phyloP scores from a whole-genome alignment of 2,113 vertebrate genomes.

The Gymnorhina tibicen region DNA sequence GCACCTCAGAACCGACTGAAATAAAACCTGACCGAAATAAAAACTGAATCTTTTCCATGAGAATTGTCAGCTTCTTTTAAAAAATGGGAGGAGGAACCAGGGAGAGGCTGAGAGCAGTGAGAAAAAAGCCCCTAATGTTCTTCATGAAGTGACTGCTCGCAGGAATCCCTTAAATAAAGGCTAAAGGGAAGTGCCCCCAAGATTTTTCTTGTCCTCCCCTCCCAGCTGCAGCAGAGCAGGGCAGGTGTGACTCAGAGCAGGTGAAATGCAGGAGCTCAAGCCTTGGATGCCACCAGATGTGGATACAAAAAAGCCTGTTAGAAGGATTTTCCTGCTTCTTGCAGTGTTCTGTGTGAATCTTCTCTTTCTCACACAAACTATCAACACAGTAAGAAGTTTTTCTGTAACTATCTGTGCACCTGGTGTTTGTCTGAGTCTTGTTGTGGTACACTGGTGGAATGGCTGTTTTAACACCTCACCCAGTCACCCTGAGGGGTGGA shows the following conservation, averaged over 20 bases:
- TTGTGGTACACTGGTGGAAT: too few relatives aligned
- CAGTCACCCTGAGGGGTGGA: too few relatives aligned
- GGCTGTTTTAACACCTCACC: too few relatives aligned
- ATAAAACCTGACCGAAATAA: background rate
- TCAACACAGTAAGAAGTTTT: too few relatives aligned
- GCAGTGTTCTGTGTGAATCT: too few relatives aligned
- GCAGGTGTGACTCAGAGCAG: too few relatives aligned
- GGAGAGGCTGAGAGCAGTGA: background rate
- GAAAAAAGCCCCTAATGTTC: background rate
- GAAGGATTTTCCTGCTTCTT: too few relatives aligned
- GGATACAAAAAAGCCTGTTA: too few relatives aligned
- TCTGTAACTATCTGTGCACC: too few relatives aligned
- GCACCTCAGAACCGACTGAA: background rate
- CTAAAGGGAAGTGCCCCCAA: background rate
- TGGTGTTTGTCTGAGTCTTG: too few relatives aligned
- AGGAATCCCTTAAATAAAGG: background rate
- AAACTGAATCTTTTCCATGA: background rate
- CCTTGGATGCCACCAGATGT: accelerated
- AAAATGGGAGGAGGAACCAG: background rate
- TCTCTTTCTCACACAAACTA: too few relatives aligned
- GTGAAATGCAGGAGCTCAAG: background rate
- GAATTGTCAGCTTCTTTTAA: background rate
- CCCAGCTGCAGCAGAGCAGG: background rate
- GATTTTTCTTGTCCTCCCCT: background rate
- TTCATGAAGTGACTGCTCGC: background rate